phyloP scores from a whole-genome alignment of 1,140 invertebrate genomes.

The Cydia strobilella region DNA sequence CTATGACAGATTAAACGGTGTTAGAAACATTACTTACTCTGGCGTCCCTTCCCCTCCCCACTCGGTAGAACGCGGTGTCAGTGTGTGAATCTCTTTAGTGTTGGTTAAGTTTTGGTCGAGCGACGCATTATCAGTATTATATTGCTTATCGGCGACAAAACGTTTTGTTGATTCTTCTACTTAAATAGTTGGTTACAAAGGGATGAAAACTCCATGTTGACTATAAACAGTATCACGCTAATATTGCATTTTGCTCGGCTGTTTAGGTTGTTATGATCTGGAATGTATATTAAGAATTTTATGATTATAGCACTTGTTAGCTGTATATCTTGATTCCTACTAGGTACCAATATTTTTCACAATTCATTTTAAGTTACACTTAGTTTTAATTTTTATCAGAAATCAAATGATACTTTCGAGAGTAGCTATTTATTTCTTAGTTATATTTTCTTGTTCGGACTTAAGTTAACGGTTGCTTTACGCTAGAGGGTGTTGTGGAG shows the following conservation, averaged over 20 bases:
- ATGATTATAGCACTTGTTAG: not conserved
- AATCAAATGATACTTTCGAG: constrained; percentile 6
- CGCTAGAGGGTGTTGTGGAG: not conserved
- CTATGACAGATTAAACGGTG: no score
- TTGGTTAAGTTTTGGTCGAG: constrained; percentile 12
- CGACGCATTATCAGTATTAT: not conserved
- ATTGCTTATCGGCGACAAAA: not conserved
- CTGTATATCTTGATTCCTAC: constrained; percentile 32
- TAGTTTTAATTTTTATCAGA: not conserved
- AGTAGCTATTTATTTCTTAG: constrained; percentile 27
- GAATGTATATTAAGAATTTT: not conserved
- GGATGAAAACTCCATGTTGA: not conserved
- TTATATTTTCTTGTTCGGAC: not conserved
- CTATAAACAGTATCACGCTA: no score
- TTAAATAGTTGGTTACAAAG: not conserved
- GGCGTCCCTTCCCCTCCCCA: no score
- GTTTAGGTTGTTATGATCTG: constrained; percentile 7
- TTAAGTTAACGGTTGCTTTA: constrained; percentile 1
- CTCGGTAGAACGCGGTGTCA: no score
- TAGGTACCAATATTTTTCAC: constrained; percentile 20
- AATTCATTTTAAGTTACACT: constrained; percentile 19
- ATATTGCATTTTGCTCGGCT: not conserved
- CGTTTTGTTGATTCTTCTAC: no score
- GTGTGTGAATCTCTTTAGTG: not conserved
- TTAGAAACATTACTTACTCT: no score